Conservation (phyloP, 2,888 invertebrate genomes). For the Erebia aethiops region DNA sequence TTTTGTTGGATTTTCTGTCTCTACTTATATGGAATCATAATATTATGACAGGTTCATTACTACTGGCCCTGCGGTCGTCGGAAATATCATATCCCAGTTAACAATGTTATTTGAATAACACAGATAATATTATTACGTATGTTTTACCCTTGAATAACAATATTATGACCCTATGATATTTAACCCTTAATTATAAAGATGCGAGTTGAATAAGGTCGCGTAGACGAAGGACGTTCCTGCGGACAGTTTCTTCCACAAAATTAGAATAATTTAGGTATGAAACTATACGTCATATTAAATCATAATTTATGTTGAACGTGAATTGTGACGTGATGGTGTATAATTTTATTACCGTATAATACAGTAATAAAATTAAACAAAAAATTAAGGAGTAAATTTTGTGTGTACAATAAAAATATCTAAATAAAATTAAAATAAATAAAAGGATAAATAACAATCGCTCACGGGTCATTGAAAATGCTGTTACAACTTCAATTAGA, state of each 20-base stretch:
- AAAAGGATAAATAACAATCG: too few species aligned
- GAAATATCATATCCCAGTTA: not conserved
- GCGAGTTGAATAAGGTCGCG: not conserved
- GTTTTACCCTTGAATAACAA: conserved; percentile 6
- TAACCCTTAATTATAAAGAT: not conserved
- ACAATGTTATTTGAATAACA: not conserved
- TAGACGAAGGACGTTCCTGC: not conserved
- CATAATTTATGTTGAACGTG: too few species aligned
- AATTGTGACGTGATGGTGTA: too few species aligned
- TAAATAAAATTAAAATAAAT: too few species aligned
- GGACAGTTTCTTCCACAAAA: conserved; percentile 4
- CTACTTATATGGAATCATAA: conserved; percentile 22
- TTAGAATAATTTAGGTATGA: not conserved
- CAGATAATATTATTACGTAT: not conserved
- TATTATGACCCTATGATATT: not conserved
- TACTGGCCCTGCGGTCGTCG: not conserved
- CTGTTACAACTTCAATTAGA: too few species aligned
- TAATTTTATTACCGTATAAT: too few species aligned
- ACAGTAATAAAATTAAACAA: too few species aligned
- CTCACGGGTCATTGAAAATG: too few species aligned
- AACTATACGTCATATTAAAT: not conserved
- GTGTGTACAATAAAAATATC: too few species aligned
- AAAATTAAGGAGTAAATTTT: too few species aligned
- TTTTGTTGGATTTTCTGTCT: conserved; percentile 33
- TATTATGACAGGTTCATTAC: conserved; percentile 21